These are phyloP conservation scores for Pitangus sulphuratus DNA, from an alignment of 2,797 vertebrate genomes.

Conservation along the genomic window DNA sequence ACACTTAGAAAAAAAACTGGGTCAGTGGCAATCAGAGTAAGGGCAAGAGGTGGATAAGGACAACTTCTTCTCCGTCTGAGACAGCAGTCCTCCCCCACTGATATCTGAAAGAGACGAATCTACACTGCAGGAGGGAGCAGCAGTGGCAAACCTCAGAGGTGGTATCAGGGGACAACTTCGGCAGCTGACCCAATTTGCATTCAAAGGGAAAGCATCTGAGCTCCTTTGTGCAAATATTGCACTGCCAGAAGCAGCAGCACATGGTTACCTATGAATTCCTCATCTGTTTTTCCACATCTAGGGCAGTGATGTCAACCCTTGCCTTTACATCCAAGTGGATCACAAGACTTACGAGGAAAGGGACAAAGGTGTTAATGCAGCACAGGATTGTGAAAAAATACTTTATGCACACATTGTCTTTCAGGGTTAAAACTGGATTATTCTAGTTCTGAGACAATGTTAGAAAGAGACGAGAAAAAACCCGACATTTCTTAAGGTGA, in stretches of 20 bases:
- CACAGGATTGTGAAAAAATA: not conserved
- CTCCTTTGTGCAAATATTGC: not conserved
- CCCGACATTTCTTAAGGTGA: not conserved
- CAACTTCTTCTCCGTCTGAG: not conserved
- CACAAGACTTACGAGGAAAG: not conserved
- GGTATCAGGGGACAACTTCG: not conserved
- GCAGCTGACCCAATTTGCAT: slow-evolving; percentile 33
- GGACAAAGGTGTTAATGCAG: not conserved
- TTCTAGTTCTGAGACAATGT: not conserved
- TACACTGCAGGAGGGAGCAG: not conserved
- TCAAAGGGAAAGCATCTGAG: not conserved
- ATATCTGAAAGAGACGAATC: not conserved
- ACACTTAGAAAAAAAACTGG: not conserved
- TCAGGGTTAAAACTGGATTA: not conserved
- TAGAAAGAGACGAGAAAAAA: not conserved
- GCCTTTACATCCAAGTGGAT: not conserved
- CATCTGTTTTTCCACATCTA: not conserved
- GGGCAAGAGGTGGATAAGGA: not conserved
- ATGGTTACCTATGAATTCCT: not conserved
- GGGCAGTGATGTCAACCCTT: not conserved
- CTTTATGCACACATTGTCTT: not conserved
- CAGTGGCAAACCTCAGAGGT: not conserved
- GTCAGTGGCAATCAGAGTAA: not conserved
- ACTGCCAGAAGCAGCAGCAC: not conserved
- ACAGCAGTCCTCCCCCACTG: not conserved